Evolutionary conservation across 2,888 invertebrate species (phyloP), one percentile per base, ranked within the genome.

Genomic region (Hemicrepidius hirtus): DNA sequence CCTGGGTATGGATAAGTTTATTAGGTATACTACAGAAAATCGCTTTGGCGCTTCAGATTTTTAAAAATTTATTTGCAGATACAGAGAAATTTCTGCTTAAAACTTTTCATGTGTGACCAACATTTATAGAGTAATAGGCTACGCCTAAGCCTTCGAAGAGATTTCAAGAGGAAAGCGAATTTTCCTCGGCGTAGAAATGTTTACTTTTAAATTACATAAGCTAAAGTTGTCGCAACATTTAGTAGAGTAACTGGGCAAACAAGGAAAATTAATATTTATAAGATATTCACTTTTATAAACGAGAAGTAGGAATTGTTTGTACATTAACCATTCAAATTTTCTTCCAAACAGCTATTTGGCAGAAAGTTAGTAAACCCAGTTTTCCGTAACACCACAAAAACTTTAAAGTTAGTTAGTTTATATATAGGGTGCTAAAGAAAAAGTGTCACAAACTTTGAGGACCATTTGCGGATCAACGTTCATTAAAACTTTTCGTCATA

Each of bases 261-360:
- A 49, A 10, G 49, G 18, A 20, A 49, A 49, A 49, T 49, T 49
- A 20, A 49, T 49, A 49, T 49, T 49, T 21, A 49, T 49, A 49
- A 49, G 21, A 49, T 49, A 20, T 21, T 21, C 49, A 20, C 13
- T 44, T 44, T 44, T 13, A 44, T 44, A 18, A 18, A 20, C 18
- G 49, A 21, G 20, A 18, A 9, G 49, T 21, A 21, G 49, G 18
- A 49, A 49, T 21, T 49, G 49, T 20, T 21, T 9, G 41, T 41
- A 41, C 60, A 24, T 60, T 35, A 41, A 60, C 20, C 41, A 60
- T 60, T 59, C 37, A 59, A 59, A 40, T 59, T 35, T 59, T 59
- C 20, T 59, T 20, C 12, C 57, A 20, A 59, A 21, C 37, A 20
- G 35, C 18, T 44, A 16, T 44, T n/a, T 13, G 44, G 1, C 13